Percentiles rank a stretch among this genome's conserved stretches.
Evolutionary conservation across 1,140 invertebrate species (phyloP).

Genomic region (Phymorhynchus buccinoides): DNA sequence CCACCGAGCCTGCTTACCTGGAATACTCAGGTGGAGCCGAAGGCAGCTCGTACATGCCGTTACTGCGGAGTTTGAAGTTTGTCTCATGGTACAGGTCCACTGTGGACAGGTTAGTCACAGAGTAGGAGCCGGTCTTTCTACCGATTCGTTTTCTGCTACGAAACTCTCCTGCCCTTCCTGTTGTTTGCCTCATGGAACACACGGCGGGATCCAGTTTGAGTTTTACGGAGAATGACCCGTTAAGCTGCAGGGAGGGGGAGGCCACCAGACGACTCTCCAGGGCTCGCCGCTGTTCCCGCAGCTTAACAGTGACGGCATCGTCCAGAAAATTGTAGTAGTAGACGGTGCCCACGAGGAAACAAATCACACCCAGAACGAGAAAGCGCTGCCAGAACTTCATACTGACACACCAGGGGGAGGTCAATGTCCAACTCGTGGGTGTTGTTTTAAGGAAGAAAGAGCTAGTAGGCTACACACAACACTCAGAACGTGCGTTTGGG

Average conservation of each 20-base stretch:
- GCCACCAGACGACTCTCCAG: slow-evolving; percentile 35
- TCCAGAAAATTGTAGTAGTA: slow-evolving; percentile 46
- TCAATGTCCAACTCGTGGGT: too few species aligned
- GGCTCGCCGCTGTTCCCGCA: slow-evolving; percentile 39
- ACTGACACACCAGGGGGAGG: slow-evolving; percentile 40
- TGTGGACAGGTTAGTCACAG: slow-evolving; percentile 55
- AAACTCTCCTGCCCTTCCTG: neutral
- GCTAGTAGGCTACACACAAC: neutral
- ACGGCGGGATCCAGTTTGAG: slow-evolving; percentile 32
- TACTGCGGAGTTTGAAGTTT: slow-evolving; percentile 53
- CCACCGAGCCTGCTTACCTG: neutral
- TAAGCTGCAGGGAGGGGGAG: slow-evolving; percentile 24
- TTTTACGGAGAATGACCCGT: slow-evolving; percentile 38
- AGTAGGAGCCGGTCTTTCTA: slow-evolving; percentile 5
- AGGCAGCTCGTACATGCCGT: slow-evolving; percentile 63
- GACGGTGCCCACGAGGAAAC: slow-evolving; percentile 53
- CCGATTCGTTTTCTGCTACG: neutral
- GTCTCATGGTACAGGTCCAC: slow-evolving; percentile 52
- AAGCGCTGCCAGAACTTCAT: slow-evolving; percentile 66
- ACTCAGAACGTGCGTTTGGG: neutral
- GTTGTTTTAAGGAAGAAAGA: neutral
- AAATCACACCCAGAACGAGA: slow-evolving; percentile 48
- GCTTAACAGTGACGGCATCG: slow-evolving; percentile 29
- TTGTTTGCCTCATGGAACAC: slow-evolving; percentile 38
- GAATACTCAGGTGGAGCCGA: slow-evolving; percentile 41